Conservation (phyloP, 2,797 vertebrate species). For the Picus viridis region DNA sequence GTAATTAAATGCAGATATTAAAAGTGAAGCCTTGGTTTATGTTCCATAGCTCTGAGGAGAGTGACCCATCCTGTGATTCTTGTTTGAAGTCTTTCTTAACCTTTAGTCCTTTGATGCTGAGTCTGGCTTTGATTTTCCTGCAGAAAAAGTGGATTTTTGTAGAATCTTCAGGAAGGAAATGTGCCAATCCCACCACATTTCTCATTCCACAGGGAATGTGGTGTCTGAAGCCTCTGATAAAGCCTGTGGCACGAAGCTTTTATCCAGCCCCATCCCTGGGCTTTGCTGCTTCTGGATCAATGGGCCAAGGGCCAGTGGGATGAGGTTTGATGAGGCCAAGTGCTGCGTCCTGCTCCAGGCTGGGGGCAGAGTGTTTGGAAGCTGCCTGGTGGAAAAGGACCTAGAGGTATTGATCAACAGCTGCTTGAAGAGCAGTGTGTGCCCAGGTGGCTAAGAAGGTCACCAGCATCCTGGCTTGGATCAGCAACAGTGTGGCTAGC, state of each 20-base stretch:
- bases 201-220: not conserved
- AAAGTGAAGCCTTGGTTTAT: not conserved
- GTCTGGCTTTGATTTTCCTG: constrained; percentile 47
- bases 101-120: constrained; percentile 34
- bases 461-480: no score
- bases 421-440: no score
- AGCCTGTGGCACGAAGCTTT: not conserved
- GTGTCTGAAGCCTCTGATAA: not conserved
- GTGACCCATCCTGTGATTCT: not conserved
- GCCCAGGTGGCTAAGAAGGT: no score
- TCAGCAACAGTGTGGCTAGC: no score
- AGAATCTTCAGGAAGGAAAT: not conserved
- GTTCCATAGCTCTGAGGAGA: constrained; percentile 1
- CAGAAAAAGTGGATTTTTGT: not conserved
- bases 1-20: constrained; percentile 35
- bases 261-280: not conserved
- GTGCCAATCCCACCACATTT: not conserved
- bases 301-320: no score
- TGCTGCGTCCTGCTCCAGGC: no score
- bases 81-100: constrained; percentile 65
- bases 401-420: no score
- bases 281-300: not conserved
- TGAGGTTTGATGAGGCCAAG: no score
- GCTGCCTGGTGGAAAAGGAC: no score
- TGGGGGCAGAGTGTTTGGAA: no score